Evolutionary conservation across 2,888 invertebrate species (phyloP).

Genomic region (Mesopsocus fuscifrons): DNA sequence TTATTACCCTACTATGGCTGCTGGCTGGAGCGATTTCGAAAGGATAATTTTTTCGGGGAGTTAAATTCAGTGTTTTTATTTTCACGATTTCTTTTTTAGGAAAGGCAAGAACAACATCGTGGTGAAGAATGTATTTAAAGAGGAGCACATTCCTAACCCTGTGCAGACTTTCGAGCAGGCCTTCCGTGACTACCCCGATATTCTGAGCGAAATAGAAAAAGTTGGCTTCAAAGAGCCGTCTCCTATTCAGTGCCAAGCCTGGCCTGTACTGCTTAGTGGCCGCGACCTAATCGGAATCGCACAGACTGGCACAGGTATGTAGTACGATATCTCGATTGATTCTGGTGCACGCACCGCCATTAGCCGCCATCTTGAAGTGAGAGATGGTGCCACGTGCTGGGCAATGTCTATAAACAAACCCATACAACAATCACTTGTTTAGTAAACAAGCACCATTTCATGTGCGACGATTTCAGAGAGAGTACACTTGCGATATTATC

Average conservation of each 20-base stretch:
- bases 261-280: slow-evolving; percentile 83
- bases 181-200: slow-evolving; percentile 51
- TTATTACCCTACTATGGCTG: no score
- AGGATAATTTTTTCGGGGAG: background rate
- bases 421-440: no score
- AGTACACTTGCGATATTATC: no score
- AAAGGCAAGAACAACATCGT: slow-evolving; percentile 49
- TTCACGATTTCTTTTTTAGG: slow-evolving; percentile 26
- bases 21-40: background rate
- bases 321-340: no score
- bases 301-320: slow-evolving; percentile 75
- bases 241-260: slow-evolving; percentile 84
- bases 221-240: slow-evolving; percentile 67
- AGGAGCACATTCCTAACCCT: slow-evolving; percentile 49
- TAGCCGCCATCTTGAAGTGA: no score
- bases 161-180: slow-evolving; percentile 57
- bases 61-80: no score
- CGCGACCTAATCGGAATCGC: slow-evolving; percentile 93
- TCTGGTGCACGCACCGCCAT: no score
- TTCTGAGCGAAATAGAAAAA: slow-evolving; percentile 58
- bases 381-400: no score
- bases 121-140: slow-evolving; percentile 44
- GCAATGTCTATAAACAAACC: no score
- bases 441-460: no score
- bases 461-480: no score